These are phyloP conservation scores for Pinctada fucata DNA, from an alignment of 2,888 invertebrate species.

Conservation along the genomic window DNA sequence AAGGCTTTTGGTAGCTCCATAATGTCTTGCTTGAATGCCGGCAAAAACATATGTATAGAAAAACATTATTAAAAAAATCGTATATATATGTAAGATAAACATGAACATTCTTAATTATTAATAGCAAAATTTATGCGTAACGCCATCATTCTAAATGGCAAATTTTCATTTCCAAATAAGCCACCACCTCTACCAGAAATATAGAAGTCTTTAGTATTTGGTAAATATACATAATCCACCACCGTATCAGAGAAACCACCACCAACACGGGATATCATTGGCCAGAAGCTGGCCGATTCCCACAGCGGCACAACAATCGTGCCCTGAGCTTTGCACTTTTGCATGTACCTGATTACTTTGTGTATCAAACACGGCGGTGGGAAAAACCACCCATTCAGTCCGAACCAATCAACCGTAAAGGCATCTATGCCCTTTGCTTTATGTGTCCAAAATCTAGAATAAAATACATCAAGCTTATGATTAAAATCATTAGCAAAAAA, in stretches of 20 bases:
- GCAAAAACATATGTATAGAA: conserved; percentile 32
- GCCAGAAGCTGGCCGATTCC: conserved; percentile 25
- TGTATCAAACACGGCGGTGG: conserved; percentile 24
- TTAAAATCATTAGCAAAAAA: conserved; percentile 42
- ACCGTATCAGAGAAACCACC: neutral
- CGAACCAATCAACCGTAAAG: conserved; percentile 28
- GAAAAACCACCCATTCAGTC: conserved; percentile 29
- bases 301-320: no score
- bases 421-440: conserved; percentile 19
- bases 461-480: conserved; percentile 40
- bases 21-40: conserved; percentile 31
- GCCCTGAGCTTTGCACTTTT: conserved; percentile 27
- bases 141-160: conserved; percentile 38
- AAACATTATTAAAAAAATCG: neutral
- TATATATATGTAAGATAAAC: conserved; percentile 11
- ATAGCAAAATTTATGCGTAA: conserved; percentile 13
- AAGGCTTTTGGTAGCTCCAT: conserved; percentile 25
- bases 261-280: conserved; percentile 12
- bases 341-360: conserved; percentile 21
- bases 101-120: no score
- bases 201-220: conserved; percentile 29
- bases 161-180: conserved; percentile 37
- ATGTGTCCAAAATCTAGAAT: conserved; percentile 36
- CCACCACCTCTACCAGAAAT: conserved; percentile 4
- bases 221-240: conserved; percentile 27